phyloP scores from a whole-genome alignment of 2,888 invertebrate species.

The Fragum fragum region DNA sequence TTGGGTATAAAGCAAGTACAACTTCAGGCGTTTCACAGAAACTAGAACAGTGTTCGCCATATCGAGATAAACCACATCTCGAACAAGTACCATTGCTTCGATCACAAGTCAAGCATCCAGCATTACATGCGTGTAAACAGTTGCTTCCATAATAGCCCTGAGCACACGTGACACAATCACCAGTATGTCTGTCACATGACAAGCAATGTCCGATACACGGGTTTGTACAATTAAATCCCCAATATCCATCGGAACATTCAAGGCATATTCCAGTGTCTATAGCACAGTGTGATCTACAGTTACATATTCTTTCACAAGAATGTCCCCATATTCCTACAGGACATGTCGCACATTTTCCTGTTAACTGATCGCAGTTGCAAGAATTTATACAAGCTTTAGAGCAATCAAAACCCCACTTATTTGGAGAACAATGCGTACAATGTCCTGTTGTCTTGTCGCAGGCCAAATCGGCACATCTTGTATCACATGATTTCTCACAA shows the following conservation, averaged over 20 bases:
- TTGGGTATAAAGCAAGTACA: not conserved
- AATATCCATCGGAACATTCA: not conserved
- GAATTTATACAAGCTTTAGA: not conserved
- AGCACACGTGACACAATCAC: slow-evolving; percentile 1
- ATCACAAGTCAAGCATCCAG: not conserved
- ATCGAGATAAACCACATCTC: not conserved
- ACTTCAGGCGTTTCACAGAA: not conserved
- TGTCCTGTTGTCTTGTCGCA: slow-evolving; percentile 15
- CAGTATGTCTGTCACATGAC: not conserved
- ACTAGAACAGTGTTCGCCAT: slow-evolving; percentile 5
- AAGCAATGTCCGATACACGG: not conserved
- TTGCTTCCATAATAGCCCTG: not conserved
- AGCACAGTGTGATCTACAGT: not conserved
- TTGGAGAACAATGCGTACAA: not conserved
- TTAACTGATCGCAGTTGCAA: slow-evolving; percentile 11
- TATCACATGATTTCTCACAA: slow-evolving; percentile 28
- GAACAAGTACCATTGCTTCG: not conserved
- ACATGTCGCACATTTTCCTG: slow-evolving; percentile 14
- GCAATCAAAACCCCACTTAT: slow-evolving; percentile 14
- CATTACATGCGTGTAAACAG: not conserved
- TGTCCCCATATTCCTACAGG: slow-evolving; percentile 11
- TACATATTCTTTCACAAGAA: slow-evolving; percentile 4
- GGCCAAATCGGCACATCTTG: not conserved
- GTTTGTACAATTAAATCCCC: not conserved
- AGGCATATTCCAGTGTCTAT: slow-evolving; percentile 1